phyloP scores from a whole-genome alignment of 2,113 vertebrate genomes.

The Leptodactylus fuscus region DNA sequence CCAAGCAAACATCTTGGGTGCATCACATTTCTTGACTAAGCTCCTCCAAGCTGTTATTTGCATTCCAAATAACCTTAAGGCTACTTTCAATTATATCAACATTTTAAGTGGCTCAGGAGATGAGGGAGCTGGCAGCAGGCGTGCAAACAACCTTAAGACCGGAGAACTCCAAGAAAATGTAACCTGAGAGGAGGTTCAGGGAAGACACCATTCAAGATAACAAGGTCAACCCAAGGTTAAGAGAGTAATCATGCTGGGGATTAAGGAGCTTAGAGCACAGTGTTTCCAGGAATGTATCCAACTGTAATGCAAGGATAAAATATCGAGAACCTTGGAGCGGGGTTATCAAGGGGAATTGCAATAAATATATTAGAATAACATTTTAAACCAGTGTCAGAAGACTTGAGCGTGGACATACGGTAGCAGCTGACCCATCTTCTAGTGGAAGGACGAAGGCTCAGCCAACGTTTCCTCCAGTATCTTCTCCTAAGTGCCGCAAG shows the following conservation, averaged over 20 bases:
- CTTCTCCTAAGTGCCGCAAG: too few species aligned
- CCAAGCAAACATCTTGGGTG: conserved; percentile 10
- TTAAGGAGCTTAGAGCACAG: neutral
- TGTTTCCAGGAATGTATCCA: neutral
- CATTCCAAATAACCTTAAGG: conserved; percentile 34
- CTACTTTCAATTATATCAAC: conserved; percentile 37
- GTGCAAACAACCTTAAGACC: conserved; percentile 40
- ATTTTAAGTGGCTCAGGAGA: conserved; percentile 30
- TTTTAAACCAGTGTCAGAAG: neutral
- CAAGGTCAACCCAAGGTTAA: conserved; percentile 25
- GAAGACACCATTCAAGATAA: conserved; percentile 25
- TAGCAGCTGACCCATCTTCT: neutral
- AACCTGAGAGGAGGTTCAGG: conserved; percentile 13
- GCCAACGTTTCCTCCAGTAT: too few species aligned
- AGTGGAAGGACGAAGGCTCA: too few species aligned
- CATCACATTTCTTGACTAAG: conserved; percentile 34
- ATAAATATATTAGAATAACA: neutral
- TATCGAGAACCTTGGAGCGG: neutral
- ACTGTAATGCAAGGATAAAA: conserved; percentile 7
- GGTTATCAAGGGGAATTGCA: neutral
- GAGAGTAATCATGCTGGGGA: conserved; percentile 2
- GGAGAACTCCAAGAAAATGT: conserved; percentile 11
- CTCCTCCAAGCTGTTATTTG: conserved; percentile 41
- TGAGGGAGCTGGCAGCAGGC: neutral
- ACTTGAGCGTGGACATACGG: neutral